Conservation (phyloP, 2,113 vertebrate species). For the Perca flavescens region DNA sequence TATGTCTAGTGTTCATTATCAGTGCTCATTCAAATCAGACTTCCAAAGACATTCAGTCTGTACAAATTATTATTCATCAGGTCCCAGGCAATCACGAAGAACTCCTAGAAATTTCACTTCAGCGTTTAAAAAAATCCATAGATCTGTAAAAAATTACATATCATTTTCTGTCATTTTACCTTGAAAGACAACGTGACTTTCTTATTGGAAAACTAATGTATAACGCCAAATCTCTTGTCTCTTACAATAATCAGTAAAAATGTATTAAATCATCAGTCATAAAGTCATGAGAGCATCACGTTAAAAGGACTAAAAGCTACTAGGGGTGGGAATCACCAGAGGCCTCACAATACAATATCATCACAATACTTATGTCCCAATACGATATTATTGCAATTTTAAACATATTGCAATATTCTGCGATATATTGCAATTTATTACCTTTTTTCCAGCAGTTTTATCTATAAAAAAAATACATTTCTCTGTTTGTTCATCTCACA, state of each 20-base stretch:
- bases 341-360: no score
- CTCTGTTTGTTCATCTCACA: no score
- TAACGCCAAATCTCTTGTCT: neutral
- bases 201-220: neutral
- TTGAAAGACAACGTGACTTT: neutral
- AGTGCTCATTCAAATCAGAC: slow-evolving; percentile 25
- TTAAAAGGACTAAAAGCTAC: no score
- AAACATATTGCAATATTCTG: no score
- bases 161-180: neutral
- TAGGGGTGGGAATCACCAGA: no score
- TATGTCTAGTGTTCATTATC: slow-evolving; percentile 2
- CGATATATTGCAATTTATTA: no score
- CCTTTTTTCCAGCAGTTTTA: no score
- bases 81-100: neutral
- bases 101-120: neutral
- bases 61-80: neutral
- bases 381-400: no score
- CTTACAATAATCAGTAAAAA: neutral
- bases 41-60: neutral
- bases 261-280: neutral
- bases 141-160: neutral
- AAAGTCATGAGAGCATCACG: neutral
- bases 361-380: no score
- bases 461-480: no score
- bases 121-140: neutral